Percentiles rank a stretch among this genome's conserved stretches.
These are phyloP conservation scores for Albula goreensis DNA, from an alignment of 2,113 vertebrate species.

Conservation along the genomic window DNA sequence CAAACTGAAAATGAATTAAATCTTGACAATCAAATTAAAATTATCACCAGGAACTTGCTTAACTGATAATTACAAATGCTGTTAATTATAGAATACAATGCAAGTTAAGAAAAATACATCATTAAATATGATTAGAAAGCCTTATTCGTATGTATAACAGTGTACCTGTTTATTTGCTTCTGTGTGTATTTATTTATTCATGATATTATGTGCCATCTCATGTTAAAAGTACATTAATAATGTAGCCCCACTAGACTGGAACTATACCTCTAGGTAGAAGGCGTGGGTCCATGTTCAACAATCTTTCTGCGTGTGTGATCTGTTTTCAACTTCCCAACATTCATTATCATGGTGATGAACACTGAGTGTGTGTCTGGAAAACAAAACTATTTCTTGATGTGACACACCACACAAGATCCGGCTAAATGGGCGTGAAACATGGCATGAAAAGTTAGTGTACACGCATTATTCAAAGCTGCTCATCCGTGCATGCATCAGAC, in stretches of 20 bases:
- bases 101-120: too few relatives aligned
- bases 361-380: background rate
- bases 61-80: too few relatives aligned
- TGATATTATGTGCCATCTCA: background rate
- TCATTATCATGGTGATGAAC: background rate
- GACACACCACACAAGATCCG: background rate
- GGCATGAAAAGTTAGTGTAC: background rate
- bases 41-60: too few relatives aligned
- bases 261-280: background rate
- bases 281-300: background rate
- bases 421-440: background rate
- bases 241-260: background rate
- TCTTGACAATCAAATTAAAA: too few relatives aligned
- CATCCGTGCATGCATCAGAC: slow-evolving; percentile 11
- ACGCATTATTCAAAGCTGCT: slow-evolving; percentile 4
- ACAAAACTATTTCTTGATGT: background rate
- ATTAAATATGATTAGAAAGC: background rate
- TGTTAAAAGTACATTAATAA: background rate
- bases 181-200: background rate
- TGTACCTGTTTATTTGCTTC: background rate
- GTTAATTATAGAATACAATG: too few relatives aligned
- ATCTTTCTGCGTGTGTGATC: background rate
- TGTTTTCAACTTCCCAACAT: background rate
- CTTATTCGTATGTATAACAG: background rate
- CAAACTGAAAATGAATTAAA: too few relatives aligned